Percentiles rank a stretch among this genome's conserved stretches.
Conservation (phyloP, 2,113 vertebrate genomes). For the western clawed frog (Xenopus tropicalis) region DNA sequence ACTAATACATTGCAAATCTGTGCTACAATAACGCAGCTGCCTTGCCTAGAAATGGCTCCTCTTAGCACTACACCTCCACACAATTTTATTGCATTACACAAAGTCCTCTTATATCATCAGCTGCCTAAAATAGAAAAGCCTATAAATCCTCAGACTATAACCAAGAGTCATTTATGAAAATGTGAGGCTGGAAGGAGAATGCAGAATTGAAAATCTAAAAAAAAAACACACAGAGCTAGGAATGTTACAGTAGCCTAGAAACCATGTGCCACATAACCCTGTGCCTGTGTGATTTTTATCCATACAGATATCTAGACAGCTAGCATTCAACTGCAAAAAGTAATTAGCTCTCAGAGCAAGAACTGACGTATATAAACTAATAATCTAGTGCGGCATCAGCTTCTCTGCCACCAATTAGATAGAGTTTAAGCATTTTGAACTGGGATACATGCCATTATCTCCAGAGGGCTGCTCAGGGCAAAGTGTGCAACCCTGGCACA, state of each 20-base stretch:
- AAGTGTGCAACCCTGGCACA: constrained; percentile 27
- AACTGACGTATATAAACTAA: constrained; percentile 42
- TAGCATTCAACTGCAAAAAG: constrained; percentile 37
- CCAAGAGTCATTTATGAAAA: constrained; percentile 32
- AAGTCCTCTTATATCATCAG: constrained; percentile 18
- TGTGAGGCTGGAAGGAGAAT: constrained; percentile 19
- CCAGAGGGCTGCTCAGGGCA: constrained; percentile 34
- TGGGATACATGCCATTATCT: constrained; percentile 24
- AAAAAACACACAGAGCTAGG: background rate
- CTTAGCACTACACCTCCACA: background rate
- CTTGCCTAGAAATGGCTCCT: too few species aligned
- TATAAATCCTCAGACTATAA: constrained; percentile 27
- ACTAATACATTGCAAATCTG: background rate
- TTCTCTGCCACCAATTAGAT: constrained; percentile 38
- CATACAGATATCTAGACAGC: constrained; percentile 31
- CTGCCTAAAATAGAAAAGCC: background rate
- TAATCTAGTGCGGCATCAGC: constrained; percentile 39
- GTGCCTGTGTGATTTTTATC: constrained; percentile 19
- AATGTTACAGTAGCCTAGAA: too few species aligned
- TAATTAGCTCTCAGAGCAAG: constrained; percentile 40
- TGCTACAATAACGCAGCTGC: background rate
- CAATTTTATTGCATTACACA: background rate
- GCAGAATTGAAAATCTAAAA: constrained; percentile 11
- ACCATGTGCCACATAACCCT: too few species aligned
- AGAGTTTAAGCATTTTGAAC: constrained; percentile 36